These are phyloP conservation scores for Aphidius colemani DNA, from an alignment of 2,888 invertebrate genomes.

Conservation along the genomic window DNA sequence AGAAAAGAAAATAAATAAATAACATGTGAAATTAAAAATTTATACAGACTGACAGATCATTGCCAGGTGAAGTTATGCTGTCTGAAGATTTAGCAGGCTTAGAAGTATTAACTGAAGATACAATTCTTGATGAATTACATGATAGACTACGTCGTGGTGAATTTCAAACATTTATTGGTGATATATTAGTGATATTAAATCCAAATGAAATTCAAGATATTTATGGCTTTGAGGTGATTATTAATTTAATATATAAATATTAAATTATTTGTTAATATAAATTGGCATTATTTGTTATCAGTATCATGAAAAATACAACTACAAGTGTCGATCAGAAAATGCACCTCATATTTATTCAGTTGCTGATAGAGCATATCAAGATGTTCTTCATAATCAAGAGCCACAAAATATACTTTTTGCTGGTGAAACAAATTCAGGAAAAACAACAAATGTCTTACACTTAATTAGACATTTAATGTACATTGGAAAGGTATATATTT, in stretches of 20 bases:
- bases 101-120: constrained; percentile 74
- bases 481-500: constrained; percentile 70
- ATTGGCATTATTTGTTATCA: constrained; percentile 57
- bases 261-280: background rate
- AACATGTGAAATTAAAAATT: constrained; percentile 2
- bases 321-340: constrained; percentile 86
- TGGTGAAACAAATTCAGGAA: constrained; percentile 91
- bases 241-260: background rate
- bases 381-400: constrained; percentile 85
- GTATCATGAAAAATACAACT: constrained; percentile 80
- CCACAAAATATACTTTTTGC: constrained; percentile 86
- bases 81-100: constrained; percentile 84
- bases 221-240: constrained; percentile 72
- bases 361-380: constrained; percentile 88
- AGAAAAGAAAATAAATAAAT: background rate
- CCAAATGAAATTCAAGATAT: constrained; percentile 77
- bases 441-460: constrained; percentile 82
- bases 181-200: constrained; percentile 77
- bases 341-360: constrained; percentile 89
- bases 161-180: constrained; percentile 80
- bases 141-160: constrained; percentile 71
- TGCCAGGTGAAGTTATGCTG: constrained; percentile 73
- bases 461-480: constrained; percentile 80
- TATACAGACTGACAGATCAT: constrained; percentile 49
- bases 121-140: constrained; percentile 71